Evolutionary conservation across 2,888 invertebrate species (phyloP), one percentile per base, ranked within the genome.

Genomic region (Drosophila kanekoi): DNA sequence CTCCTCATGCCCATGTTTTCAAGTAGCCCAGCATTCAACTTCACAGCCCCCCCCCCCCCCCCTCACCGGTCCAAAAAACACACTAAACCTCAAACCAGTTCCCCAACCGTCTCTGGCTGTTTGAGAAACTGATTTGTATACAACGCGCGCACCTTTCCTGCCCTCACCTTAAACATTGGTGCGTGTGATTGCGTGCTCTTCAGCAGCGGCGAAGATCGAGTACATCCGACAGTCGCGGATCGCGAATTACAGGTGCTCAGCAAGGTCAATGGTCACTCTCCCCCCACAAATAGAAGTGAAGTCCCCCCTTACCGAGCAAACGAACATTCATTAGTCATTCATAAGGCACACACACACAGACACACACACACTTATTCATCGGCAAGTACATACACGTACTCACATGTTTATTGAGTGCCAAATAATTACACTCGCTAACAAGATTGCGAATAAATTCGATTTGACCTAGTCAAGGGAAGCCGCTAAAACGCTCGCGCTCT

Each of bases 201-300:
- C 18, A 43, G 10, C 43, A 45, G 14, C 48, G 40, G 10, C 28
- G n/a, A 8, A 35, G 28, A 13, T 20, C 68, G 45, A 51, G 54
- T 49, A 53, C 67, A 41, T 45, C 45, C 41, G 33, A 60, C 28
- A 8, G 28, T 28, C 28, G 28, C 23, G 23, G 23, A 45, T 41
- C 16, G 44, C 58, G 40, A 41, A 28, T 32, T 16, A 14, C 60
- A 77, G 63, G 71, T 76, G 83, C 60, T 67, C 59, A 64, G 66
- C 86, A 79, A 81, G 86, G 84, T 72, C 67, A 79, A 78, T 78
- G 82, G 78, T 80, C 82, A 77, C 6, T 23, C 60, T 49, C 10
- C 43, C 38, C 43, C 28, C 13, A 13, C 23, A 18, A 43, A 49
- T 35, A 18, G 51, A 52, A 61, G n/a, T 64, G 43, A 43, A 58